Conservation (phyloP, 2,888 invertebrate species). For the Hydrotaea cyrtoneurina region DNA sequence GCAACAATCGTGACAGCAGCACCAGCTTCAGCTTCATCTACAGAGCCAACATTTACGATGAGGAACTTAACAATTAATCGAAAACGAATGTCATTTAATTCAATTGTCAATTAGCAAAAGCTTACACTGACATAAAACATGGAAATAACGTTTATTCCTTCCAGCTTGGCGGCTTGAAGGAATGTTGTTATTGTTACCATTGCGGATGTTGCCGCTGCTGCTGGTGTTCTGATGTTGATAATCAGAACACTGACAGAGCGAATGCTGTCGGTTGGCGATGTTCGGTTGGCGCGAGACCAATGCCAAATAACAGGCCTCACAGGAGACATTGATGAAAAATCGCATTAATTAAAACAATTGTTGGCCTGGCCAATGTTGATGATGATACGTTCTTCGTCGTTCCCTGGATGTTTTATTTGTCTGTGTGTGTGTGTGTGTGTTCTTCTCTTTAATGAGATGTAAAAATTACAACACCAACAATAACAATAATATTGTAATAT, state of each 20-base stretch:
- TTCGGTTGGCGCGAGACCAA: background rate
- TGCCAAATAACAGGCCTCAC: background rate
- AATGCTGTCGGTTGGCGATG: background rate
- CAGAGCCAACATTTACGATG: background rate
- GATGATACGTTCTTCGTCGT: conserved; percentile 15
- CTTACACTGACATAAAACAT: conserved; percentile 36
- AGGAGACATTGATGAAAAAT: conserved; percentile 45
- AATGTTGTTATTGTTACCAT: background rate
- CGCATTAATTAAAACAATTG: conserved; percentile 47
- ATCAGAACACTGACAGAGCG: background rate
- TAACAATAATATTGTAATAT: conserved; percentile 20
- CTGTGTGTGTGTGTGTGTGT: no score
- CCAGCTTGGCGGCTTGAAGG: background rate
- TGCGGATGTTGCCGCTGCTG: background rate
- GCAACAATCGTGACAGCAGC: background rate
- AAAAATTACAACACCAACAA: background rate
- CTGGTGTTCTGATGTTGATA: background rate
- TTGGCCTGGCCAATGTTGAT: background rate
- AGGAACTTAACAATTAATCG: conserved; percentile 58
- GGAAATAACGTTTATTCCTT: conserved; percentile 19
- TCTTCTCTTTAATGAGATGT: conserved; percentile 11
- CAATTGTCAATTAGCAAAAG: conserved; percentile 62
- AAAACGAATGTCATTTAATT: conserved; percentile 64
- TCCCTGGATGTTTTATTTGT: background rate
- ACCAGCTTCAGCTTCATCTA: background rate